Evolutionary conservation across 2,888 invertebrate genomes (phyloP), one percentile per base, ranked within the genome.

Genomic region (Drosophila testacea): DNA sequence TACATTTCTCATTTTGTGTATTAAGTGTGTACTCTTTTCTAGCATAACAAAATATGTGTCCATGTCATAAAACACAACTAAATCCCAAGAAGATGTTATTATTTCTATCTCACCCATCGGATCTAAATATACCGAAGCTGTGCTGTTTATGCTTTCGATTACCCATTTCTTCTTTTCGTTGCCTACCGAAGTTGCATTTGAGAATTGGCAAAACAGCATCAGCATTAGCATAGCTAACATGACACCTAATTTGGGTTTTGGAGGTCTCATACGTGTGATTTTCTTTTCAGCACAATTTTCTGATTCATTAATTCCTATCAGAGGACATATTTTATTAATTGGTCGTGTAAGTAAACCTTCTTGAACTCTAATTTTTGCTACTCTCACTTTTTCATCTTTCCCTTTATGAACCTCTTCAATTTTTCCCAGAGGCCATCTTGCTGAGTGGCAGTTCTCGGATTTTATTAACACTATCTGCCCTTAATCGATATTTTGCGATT

Each of bases 41-140:
- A 57, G 16, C 47, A 47, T 57, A 1, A n/a, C 4, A 13, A 57
- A 47, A 13, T 57, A 57, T 38, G 38, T 6, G 5, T 46, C 22
- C 56, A 56, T 56, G 3, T 56, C 22, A 56, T 46, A 56, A 44
- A 36, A 36, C 22, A 56, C 36, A 2, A 56, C 56, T n/a, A 46
- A 32, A 16, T 56, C 42, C 56, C 61, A 62, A 22, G 39, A 46
- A 0, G 63, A 42, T 10, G 42, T 6, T 11, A 32, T 16, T 3
- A 32, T 10, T 16, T 32, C 11, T 4, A 13, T 34, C 2, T 42
- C 41, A 22, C 41, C 22, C 41, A 42, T 42, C 22, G 41, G 41
- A 34, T 7, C 34, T 1, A 34, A 34, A 34, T 34, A 34, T 34
- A 34, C 9, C 7, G 1, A 34, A 34, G 34, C 34, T 34, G 34